These are phyloP conservation scores for Sclerurus mexicanus DNA, from an alignment of 2,113 vertebrate species.

Conservation along the genomic window DNA sequence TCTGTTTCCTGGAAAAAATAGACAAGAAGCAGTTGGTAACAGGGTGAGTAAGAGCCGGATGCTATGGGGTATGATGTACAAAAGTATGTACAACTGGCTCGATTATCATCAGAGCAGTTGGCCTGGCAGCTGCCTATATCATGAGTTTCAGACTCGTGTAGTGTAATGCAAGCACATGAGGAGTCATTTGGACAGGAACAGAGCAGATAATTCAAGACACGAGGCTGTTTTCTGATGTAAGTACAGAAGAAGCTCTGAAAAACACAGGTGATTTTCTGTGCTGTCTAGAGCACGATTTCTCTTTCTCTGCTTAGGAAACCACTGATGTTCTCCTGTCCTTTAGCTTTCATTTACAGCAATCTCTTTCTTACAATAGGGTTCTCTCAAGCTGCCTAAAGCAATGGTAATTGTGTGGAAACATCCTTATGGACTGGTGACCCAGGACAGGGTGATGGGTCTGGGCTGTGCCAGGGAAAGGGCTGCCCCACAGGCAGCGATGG, in stretches of 20 bases:
- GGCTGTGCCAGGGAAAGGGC: not conserved
- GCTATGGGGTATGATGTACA: not conserved
- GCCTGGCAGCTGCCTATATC: constrained; percentile 26
- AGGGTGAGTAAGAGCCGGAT: constrained; percentile 2
- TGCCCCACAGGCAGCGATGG: not conserved
- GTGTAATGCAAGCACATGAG: not conserved
- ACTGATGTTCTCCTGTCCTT: not conserved
- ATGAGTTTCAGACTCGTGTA: constrained; percentile 4
- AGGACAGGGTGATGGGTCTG: not conserved
- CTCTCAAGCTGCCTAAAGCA: not conserved
- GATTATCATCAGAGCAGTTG: constrained; percentile 27
- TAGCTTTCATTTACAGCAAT: not conserved
- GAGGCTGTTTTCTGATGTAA: not conserved
- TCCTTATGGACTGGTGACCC: not conserved
- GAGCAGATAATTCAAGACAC: not conserved
- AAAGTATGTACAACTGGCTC: constrained; percentile 24
- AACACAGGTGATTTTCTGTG: not conserved
- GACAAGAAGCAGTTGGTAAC: constrained; percentile 17
- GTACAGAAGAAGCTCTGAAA: not conserved
- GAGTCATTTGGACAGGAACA: not conserved
- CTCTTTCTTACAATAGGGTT: not conserved
- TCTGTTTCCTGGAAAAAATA: not conserved
- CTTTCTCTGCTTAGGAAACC: not conserved
- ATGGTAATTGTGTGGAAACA: not conserved
- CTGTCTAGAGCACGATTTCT: not conserved